Evolutionary conservation across 2,113 vertebrate species (phyloP).

Genomic region (Galemys pyrenaicus): DNA sequence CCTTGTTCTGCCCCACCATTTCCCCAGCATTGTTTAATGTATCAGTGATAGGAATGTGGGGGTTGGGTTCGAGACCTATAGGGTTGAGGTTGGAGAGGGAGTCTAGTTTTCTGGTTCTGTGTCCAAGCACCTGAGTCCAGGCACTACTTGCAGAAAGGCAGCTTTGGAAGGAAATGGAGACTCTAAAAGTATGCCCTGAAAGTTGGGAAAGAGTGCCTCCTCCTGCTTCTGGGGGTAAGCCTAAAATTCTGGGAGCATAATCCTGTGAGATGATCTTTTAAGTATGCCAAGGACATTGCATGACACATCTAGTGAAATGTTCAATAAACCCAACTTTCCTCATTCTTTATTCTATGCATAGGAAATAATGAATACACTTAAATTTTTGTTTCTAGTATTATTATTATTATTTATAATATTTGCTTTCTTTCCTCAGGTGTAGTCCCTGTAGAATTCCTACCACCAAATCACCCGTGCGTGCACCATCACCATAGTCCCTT

Average conservation of each 20-base stretch:
- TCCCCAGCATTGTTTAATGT: not conserved
- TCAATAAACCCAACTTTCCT: not conserved
- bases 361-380: not conserved
- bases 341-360: not conserved
- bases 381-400: too few relatives aligned
- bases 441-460: too few relatives aligned
- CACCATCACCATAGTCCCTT: too few relatives aligned
- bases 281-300: not conserved
- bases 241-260: not conserved
- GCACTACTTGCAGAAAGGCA: not conserved
- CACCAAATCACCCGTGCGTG: too few relatives aligned
- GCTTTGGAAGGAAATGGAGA: not conserved
- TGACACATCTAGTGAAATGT: not conserved
- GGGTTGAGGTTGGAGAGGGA: not conserved
- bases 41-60: not conserved
- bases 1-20: not conserved
- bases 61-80: not conserved
- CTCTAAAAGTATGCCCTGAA: not conserved
- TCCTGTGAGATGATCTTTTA: not conserved
- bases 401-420: too few relatives aligned
- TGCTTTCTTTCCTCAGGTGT: too few relatives aligned
- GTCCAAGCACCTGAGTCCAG: not conserved
- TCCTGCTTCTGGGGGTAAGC: not conserved
- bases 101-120: not conserved
- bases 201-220: not conserved